Conservation (phyloP, 2,888 invertebrate species). For the Camponotus fellah region DNA sequence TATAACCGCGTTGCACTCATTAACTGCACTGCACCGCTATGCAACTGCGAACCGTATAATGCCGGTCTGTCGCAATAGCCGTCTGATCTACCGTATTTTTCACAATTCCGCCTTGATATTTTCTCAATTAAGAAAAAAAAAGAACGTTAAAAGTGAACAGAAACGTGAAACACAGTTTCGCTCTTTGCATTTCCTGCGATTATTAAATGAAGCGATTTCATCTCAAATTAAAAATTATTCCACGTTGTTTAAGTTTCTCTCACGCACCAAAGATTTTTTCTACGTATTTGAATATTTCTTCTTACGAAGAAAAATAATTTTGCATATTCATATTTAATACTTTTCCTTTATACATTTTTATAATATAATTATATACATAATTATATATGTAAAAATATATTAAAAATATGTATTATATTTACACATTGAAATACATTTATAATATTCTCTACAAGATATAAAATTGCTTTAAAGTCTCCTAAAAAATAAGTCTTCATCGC, state of each 20-base stretch:
- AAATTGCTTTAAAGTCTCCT: neutral
- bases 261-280: neutral
- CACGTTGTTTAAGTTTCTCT: neutral
- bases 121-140: neutral
- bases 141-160: neutral
- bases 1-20: conserved; percentile 43
- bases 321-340: neutral
- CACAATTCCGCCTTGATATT: conserved; percentile 10
- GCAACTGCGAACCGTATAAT: conserved; percentile 58
- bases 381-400: neutral
- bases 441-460: neutral
- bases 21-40: conserved; percentile 42
- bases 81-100: conserved; percentile 69
- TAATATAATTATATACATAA: no score
- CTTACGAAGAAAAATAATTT: neutral
- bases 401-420: neutral
- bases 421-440: neutral
- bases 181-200: neutral
- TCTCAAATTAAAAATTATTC: neutral
- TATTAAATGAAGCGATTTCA: neutral
- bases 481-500: conserved; percentile 33
- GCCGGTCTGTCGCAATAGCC: conserved; percentile 63
- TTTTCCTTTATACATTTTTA: neutral
- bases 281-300: neutral
- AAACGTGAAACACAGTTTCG: neutral